These are phyloP conservation scores for Heliconius nattereri DNA, from an alignment of 1,140 invertebrate species.

Conservation along the genomic window DNA sequence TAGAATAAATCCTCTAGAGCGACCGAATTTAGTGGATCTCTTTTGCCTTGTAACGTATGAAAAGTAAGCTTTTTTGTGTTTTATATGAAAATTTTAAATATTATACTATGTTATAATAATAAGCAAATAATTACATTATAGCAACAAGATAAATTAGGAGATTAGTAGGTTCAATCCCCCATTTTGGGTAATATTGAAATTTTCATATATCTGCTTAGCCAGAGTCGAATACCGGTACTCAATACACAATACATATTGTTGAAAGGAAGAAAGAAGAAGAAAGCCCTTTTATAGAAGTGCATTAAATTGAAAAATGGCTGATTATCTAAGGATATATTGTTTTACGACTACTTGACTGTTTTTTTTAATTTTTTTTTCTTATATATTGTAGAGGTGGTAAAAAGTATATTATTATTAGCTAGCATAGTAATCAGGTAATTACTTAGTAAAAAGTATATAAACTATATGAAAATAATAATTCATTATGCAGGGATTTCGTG, in stretches of 20 bases:
- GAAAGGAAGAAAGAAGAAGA: too few species aligned
- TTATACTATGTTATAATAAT: not conserved
- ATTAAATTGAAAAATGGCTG: too few species aligned
- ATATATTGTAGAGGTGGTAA: not conserved
- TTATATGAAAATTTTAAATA: not conserved
- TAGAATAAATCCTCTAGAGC: slow-evolving; percentile 1
- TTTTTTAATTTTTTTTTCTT: too few species aligned
- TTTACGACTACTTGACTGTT: too few species aligned
- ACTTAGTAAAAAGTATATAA: not conserved
- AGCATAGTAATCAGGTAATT: not conserved
- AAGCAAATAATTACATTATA: not conserved
- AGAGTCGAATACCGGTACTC: too few species aligned
- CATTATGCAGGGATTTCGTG: slow-evolving; percentile 7
- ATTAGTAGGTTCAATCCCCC: too few species aligned
- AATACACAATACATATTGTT: too few species aligned
- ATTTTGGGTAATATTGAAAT: too few species aligned
- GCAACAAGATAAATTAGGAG: too few species aligned
- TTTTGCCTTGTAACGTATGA: not conserved
- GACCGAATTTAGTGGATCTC: not conserved
- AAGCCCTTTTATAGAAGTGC: too few species aligned
- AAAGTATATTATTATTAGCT: not conserved
- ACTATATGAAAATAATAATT: not conserved
- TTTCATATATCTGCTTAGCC: too few species aligned
- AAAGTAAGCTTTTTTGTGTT: not conserved
- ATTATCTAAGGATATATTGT: too few species aligned